Conservation (phyloP, 2,113 vertebrate species). For the Ptychochromis oligacanthus region DNA sequence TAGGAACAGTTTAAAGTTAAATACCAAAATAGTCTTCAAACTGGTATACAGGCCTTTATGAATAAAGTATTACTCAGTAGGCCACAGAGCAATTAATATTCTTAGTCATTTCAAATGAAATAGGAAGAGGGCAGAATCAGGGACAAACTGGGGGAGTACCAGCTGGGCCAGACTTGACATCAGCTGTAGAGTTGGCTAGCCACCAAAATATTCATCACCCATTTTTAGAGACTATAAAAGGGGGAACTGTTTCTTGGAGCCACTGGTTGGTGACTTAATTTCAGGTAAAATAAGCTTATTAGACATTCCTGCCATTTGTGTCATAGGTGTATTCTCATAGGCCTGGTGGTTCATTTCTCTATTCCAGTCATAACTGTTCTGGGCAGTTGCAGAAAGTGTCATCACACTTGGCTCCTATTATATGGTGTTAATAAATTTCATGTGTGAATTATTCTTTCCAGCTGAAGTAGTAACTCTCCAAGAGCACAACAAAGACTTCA, state of each 20-base stretch:
- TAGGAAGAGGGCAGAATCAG: too few species aligned
- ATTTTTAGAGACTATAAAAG: fast-evolving
- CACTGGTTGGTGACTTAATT: background rate
- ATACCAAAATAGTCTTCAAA: too few species aligned
- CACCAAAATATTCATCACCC: background rate
- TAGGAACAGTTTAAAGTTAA: too few species aligned
- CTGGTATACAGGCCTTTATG: too few species aligned
- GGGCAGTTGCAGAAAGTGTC: background rate
- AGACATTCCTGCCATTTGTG: background rate
- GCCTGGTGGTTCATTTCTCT: background rate
- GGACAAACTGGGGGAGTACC: background rate
- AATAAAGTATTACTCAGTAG: too few species aligned
- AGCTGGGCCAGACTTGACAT: background rate
- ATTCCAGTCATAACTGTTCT: background rate
- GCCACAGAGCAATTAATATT: too few species aligned
- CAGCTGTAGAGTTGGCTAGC: background rate
- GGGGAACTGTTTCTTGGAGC: too few species aligned
- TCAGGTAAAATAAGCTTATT: background rate
- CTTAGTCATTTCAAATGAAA: too few species aligned
- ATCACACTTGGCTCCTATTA: background rate
- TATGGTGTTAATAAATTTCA: background rate
- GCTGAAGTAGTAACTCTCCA: background rate
- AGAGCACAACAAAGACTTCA: background rate
- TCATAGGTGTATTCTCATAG: fast-evolving
- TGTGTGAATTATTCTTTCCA: background rate